These are phyloP conservation scores for Drosophila mauritiana DNA, from an alignment of 1,140 invertebrate species.

Conservation along the genomic window DNA sequence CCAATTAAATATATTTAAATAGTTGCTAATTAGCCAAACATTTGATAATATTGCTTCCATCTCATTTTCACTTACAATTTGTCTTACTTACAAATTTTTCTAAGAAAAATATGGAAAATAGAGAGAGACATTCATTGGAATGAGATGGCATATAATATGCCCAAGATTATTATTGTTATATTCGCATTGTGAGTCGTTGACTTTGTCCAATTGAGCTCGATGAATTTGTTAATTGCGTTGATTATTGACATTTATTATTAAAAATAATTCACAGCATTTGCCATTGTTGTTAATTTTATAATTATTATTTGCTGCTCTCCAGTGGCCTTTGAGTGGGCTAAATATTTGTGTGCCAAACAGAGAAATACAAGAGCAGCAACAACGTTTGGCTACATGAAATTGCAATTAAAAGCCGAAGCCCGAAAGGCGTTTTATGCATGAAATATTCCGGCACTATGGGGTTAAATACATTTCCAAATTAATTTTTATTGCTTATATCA, in stretches of 20 bases:
- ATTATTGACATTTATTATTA: slow-evolving; percentile 49
- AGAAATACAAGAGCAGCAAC: slow-evolving; percentile 24
- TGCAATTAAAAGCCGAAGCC: slow-evolving; percentile 60
- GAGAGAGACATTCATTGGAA: background rate
- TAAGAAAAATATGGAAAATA: background rate
- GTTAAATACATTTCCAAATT: background rate
- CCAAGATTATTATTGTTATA: slow-evolving; percentile 17
- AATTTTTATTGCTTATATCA: background rate
- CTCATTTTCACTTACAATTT: background rate
- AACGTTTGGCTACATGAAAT: slow-evolving; percentile 48
- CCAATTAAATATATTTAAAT: too few species aligned
- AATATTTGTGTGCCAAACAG: slow-evolving; percentile 31
- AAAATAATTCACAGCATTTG: slow-evolving; percentile 32
- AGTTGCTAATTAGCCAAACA: too few species aligned
- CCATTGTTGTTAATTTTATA: slow-evolving; percentile 41
- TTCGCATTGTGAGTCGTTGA: slow-evolving; percentile 30
- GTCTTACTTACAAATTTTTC: slow-evolving; percentile 15
- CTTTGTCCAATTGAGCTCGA: slow-evolving; percentile 74
- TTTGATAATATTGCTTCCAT: too few species aligned
- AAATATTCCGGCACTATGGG: slow-evolving; percentile 16
- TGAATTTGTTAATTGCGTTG: slow-evolving; percentile 68
- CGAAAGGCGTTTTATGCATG: slow-evolving; percentile 45
- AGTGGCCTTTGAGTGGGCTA: slow-evolving; percentile 27
- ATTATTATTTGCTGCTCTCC: slow-evolving; percentile 24
- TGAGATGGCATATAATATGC: slow-evolving; percentile 17